Evolutionary conservation across 2,797 vertebrate genomes (phyloP).

Genomic region (Smutsia gigantea): DNA sequence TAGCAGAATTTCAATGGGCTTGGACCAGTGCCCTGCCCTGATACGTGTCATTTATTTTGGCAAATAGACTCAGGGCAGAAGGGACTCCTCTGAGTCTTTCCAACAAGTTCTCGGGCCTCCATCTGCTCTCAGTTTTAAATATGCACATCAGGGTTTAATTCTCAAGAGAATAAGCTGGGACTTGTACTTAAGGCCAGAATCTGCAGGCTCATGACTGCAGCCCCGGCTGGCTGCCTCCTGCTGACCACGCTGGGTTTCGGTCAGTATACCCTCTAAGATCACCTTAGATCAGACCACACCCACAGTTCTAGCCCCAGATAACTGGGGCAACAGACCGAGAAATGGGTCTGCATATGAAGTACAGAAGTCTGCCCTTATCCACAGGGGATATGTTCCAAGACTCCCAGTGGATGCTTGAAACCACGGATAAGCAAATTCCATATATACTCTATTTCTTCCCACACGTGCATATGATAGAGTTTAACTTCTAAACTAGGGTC

Average conservation of each 20-base stretch:
- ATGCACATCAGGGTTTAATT: conserved; percentile 53
- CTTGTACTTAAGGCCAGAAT: conserved; percentile 26
- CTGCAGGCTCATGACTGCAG: neutral
- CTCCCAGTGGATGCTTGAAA: neutral
- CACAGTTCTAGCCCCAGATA: neutral
- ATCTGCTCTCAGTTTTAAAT: conserved; percentile 64
- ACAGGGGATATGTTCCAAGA: neutral
- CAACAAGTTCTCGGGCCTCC: conserved; percentile 47
- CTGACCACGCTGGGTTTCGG: neutral
- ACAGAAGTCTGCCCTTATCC: neutral
- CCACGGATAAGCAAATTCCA: neutral
- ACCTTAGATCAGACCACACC: conserved; percentile 23
- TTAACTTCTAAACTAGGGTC: neutral
- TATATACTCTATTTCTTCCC: neutral
- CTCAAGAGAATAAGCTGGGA: conserved; percentile 31
- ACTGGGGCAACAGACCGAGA: neutral
- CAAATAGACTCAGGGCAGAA: conserved; percentile 56
- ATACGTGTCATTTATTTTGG: conserved; percentile 73
- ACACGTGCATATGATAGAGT: neutral
- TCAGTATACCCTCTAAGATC: neutral
- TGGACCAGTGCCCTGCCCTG: conserved; percentile 74
- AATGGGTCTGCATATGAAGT: neutral
- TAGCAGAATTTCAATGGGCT: conserved; percentile 78
- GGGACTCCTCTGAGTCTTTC: conserved; percentile 59
- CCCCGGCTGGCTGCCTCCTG: neutral